These are phyloP conservation scores for Andrena fulva DNA, from an alignment of 2,888 invertebrate species.

Conservation along the genomic window DNA sequence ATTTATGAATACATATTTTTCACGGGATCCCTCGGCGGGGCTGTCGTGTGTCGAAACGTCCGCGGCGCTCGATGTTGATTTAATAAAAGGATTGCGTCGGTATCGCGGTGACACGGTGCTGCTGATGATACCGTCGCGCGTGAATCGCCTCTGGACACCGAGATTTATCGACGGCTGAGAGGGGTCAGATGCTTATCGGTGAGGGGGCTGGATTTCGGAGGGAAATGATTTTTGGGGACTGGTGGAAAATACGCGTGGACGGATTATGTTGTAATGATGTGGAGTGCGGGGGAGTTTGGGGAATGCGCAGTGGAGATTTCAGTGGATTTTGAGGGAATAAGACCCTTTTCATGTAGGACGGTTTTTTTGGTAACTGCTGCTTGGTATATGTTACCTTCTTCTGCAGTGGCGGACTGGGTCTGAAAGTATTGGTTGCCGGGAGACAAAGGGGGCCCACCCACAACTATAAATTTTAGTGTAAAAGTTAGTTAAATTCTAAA, in stretches of 20 bases:
- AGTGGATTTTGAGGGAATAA: neutral
- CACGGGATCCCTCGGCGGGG: constrained; percentile 2
- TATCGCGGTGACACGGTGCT: constrained; percentile 1
- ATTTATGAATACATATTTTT: constrained; percentile 60
- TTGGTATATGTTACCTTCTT: no score
- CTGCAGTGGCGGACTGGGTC: no score
- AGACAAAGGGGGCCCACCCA: no score
- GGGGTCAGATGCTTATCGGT: neutral
- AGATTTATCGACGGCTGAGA: neutral
- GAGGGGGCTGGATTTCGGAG: neutral
- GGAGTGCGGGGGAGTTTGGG: neutral
- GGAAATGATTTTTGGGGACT: neutral
- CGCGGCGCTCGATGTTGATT: constrained; percentile 20
- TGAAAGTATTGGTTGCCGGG: no score
- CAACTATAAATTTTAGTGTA: no score
- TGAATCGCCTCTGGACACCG: neutral
- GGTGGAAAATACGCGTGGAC: neutral
- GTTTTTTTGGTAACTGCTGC: no score
- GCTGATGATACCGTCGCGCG: constrained; percentile 4
- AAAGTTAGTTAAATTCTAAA: no score
- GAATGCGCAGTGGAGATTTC: neutral
- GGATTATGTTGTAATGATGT: neutral
- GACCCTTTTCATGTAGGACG: no score
- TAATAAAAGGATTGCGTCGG: constrained; percentile 27
- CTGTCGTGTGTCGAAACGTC: constrained; percentile 3